Evolutionary conservation across 2,113 vertebrate species (phyloP).

Genomic region (Genyomyrus donnyi): DNA sequence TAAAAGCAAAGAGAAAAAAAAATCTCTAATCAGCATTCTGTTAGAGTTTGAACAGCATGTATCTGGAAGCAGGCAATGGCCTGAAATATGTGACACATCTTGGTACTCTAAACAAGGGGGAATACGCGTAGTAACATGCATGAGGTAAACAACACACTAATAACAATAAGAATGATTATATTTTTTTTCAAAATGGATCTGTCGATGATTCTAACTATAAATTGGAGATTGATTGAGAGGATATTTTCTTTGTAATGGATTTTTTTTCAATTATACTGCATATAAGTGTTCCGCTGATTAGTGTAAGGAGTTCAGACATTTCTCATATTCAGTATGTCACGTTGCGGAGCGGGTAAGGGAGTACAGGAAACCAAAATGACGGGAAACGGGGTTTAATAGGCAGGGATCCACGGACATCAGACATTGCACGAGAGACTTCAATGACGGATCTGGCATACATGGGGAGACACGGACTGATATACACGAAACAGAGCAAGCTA

Average conservation of each 20-base stretch:
- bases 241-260: not conserved
- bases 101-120: not conserved
- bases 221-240: not conserved
- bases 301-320: not conserved
- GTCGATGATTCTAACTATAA: not conserved
- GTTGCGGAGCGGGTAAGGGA: too few species aligned
- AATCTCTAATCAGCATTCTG: not conserved
- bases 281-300: not conserved
- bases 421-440: too few species aligned
- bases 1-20: not conserved
- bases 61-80: not conserved
- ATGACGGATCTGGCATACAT: too few species aligned
- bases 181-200: not conserved
- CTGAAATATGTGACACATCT: not conserved
- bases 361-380: too few species aligned
- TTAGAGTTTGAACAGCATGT: not conserved
- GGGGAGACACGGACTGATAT: too few species aligned
- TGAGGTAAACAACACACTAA: not conserved
- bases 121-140: not conserved
- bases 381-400: too few species aligned
- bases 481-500: too few species aligned
- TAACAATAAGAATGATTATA: not conserved
- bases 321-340: not conserved
- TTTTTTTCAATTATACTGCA: not conserved
- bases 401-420: too few species aligned